These are phyloP conservation scores for Tribolium madens DNA, from an alignment of 1,140 invertebrate species.

Conservation along the genomic window DNA sequence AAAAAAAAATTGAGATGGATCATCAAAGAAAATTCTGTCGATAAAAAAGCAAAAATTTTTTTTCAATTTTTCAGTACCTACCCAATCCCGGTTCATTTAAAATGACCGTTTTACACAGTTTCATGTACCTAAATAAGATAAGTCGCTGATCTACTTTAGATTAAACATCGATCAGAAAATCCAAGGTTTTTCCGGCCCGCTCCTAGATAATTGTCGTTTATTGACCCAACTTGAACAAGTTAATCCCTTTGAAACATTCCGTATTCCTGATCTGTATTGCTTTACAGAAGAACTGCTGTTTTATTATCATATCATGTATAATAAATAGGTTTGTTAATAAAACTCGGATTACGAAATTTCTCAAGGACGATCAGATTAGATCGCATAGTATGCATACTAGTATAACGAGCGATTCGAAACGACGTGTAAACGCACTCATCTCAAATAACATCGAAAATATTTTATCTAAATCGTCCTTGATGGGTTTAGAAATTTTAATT, in stretches of 20 bases:
- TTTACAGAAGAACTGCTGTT: slow-evolving; percentile 20
- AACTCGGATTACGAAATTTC: neutral
- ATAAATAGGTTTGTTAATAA: slow-evolving; percentile 35
- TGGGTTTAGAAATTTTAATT: neutral
- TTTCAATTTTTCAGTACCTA: neutral
- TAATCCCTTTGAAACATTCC: slow-evolving; percentile 8
- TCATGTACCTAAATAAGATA: neutral
- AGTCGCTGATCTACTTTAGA: neutral
- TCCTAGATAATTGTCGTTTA: slow-evolving; percentile 26
- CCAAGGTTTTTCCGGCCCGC: slow-evolving; percentile 13
- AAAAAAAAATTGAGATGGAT: neutral
- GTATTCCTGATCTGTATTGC: neutral
- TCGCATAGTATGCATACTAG: neutral
- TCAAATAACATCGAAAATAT: neutral
- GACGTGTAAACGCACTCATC: neutral
- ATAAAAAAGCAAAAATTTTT: neutral
- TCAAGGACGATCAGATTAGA: slow-evolving; percentile 28
- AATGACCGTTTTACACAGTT: neutral
- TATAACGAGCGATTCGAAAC: neutral
- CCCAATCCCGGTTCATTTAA: neutral
- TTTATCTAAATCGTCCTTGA: neutral
- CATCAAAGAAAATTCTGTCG: neutral
- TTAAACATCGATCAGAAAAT: slow-evolving; percentile 12
- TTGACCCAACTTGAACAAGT: slow-evolving; percentile 4
- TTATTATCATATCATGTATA: slow-evolving; percentile 39